Evolutionary conservation across 2,113 vertebrate species (phyloP).

Genomic region (Grantiella picta): DNA sequence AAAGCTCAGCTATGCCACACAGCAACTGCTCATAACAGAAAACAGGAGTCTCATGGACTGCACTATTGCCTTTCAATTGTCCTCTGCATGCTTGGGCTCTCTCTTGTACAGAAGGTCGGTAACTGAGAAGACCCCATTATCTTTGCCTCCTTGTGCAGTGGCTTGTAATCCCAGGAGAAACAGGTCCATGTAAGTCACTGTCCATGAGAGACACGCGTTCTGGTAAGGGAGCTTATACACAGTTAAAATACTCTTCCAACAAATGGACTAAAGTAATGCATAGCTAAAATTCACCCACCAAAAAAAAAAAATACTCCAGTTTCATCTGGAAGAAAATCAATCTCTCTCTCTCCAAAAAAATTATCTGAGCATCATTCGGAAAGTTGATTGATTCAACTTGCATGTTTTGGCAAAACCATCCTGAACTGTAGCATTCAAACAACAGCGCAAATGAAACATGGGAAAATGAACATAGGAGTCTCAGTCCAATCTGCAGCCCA

Average conservation of each 20-base stretch:
- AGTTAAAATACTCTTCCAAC: background rate
- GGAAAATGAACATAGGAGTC: background rate
- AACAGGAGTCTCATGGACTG: background rate
- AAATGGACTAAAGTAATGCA: background rate
- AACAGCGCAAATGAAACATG: background rate
- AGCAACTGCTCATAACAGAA: background rate
- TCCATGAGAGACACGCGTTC: background rate
- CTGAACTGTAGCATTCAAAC: background rate
- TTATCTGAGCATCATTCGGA: background rate
- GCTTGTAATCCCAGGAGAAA: background rate
- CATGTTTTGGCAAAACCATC: background rate
- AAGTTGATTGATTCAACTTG: background rate
- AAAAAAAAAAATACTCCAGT: background rate
- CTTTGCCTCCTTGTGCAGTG: background rate
- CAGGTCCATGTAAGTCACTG: background rate
- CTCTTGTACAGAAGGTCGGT: background rate
- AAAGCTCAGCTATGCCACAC: background rate
- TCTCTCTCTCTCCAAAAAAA: background rate
- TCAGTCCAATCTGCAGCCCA: background rate
- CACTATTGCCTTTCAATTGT: background rate
- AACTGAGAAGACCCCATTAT: background rate
- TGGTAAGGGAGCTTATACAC: background rate
- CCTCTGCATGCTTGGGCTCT: background rate
- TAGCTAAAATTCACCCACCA: background rate
- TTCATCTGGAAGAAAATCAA: background rate